A percentile compares a stretch with the other conserved stretches of the same genome.
phyloP scores from a whole-genome alignment of 2,797 vertebrate species.

The Lepilemur septentrionalis region DNA sequence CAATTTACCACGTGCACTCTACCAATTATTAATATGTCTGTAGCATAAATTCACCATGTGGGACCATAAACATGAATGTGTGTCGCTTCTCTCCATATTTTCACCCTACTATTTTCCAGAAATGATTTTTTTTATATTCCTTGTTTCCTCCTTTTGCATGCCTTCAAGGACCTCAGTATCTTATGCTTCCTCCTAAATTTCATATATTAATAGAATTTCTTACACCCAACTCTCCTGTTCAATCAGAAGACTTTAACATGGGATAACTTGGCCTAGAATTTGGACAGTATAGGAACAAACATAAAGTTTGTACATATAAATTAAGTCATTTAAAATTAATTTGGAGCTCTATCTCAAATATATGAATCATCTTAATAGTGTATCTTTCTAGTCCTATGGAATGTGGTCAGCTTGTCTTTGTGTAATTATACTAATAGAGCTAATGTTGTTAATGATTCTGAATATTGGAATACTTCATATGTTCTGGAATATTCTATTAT shows the following conservation, averaged over 20 bases:
- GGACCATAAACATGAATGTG: not conserved
- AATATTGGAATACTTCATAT: not conserved
- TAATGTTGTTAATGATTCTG: not conserved
- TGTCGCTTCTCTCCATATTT: not conserved
- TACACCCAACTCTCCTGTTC: not conserved
- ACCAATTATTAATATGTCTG: not conserved
- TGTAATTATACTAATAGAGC: not conserved
- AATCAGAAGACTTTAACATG: not conserved
- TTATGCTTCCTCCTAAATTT: not conserved
- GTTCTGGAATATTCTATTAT: not conserved
- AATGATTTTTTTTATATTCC: not conserved
- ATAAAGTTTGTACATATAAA: not conserved
- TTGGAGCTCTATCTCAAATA: not conserved
- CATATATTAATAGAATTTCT: not conserved
- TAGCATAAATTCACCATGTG: not conserved
- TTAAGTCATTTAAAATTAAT: slow-evolving; percentile 4
- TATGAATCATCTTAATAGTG: not conserved
- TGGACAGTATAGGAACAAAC: not conserved
- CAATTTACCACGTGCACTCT: not conserved
- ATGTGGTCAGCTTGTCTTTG: not conserved
- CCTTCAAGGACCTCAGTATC: not conserved
- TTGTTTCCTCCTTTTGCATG: not conserved
- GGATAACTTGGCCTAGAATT: not conserved
- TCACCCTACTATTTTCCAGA: not conserved
- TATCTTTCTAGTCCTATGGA: not conserved